Evolutionary conservation across 64 coral and sea anemone species (phyloP), one percentile per base, ranked within the genome.

Genomic region (Dendronephthya gigantea): DNA sequence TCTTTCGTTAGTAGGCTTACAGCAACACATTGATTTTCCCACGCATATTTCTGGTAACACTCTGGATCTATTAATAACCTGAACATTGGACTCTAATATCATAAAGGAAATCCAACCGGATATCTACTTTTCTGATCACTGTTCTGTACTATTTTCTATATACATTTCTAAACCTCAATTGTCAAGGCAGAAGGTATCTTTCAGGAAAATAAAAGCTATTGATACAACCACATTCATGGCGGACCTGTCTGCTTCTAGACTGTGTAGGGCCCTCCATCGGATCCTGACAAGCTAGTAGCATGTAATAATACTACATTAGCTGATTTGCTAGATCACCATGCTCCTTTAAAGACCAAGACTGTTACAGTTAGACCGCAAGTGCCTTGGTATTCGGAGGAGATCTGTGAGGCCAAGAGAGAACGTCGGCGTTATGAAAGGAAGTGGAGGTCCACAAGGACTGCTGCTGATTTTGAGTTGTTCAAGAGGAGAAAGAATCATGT

Each of bases 21-120:
- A 6, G 41, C 41, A 45, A 45, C 41, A 45, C 41, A 45, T 88
- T 88, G 76, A 88, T 30, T 88, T 88, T 82, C 68, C 70, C 49
- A 82, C 74, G 49, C 86, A 88, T 82, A 50, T 49, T 27, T 88
- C 86, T 88, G 86, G 86, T n/a, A 88, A 88, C 41, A 88, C 70
- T 82, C 31, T 88, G 72, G 86, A 88, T 88, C 31, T 88, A 23
- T 29, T 88, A 14, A 88, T 88, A 49, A 41, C 86, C 30, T n/a
- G 70, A n/a, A 82, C 68, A 49, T 51, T 88, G 1, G 45, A 82
- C 48, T 88, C 86, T 59, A 35, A 35, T 82, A 45, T 82, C 47
- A 49, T 79, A 88, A 45, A 49, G 19, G 68, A 82, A 74, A 31
- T 82, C 72, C 74, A 29, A 56, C 41, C 86, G n/a, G 85, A 35